phyloP scores from a whole-genome alignment of 1,140 invertebrate species.

The Drosophila ironensis region DNA sequence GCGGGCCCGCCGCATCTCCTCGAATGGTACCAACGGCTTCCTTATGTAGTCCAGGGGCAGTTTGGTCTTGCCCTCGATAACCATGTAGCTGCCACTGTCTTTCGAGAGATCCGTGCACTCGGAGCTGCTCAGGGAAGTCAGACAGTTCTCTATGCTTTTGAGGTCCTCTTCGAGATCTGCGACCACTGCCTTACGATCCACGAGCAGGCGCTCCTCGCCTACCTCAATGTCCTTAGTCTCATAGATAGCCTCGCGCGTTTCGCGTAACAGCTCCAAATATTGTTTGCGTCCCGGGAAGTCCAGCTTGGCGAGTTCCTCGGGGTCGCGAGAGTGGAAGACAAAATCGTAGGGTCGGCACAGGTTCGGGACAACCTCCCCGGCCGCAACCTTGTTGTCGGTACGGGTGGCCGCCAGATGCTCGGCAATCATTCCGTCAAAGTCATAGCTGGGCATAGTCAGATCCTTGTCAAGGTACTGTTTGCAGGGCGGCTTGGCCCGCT shows the following conservation, averaged over 20 bases:
- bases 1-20: conserved; percentile 70
- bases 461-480: conserved; percentile 53
- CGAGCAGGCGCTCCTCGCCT: conserved; percentile 52
- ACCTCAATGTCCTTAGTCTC: conserved; percentile 60
- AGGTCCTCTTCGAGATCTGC: conserved; percentile 70
- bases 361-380: conserved; percentile 28
- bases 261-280: conserved; percentile 62
- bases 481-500: conserved; percentile 60
- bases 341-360: conserved; percentile 57
- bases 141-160: conserved; percentile 70
- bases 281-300: conserved; percentile 60
- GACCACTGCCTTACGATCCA: conserved; percentile 48
- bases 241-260: conserved; percentile 56
- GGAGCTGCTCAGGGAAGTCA: conserved; percentile 72
- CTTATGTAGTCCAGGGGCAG: conserved; percentile 75
- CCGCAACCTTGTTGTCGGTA: conserved; percentile 29
- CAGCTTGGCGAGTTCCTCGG: conserved; percentile 45
- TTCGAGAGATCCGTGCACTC: conserved; percentile 70
- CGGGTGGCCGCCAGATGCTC: conserved; percentile 53
- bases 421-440: conserved; percentile 55
- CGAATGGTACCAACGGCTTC: conserved; percentile 74
- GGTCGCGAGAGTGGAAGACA: conserved; percentile 59
- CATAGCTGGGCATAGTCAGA: conserved; percentile 46
- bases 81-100: conserved; percentile 74
- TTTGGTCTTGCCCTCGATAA: conserved; percentile 67